These are phyloP conservation scores for Platysteira castanea DNA, from an alignment of 2,113 vertebrate genomes.

Conservation along the genomic window DNA sequence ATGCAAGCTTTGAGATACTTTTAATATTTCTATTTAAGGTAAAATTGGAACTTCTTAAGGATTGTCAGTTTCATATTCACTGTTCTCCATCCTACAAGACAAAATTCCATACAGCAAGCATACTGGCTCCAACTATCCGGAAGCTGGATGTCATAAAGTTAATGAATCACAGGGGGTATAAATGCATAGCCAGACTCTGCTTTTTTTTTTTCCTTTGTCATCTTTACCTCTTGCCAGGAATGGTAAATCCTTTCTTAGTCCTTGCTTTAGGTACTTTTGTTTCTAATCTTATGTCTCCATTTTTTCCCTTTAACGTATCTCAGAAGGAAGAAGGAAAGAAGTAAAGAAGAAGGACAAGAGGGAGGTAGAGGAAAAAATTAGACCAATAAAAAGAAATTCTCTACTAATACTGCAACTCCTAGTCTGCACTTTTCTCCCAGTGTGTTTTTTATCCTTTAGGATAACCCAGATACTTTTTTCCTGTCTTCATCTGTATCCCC, in stretches of 20 bases:
- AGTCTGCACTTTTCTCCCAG: too few relatives aligned
- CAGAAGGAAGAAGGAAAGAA: slow-evolving; percentile 60
- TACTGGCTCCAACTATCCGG: slow-evolving; percentile 25
- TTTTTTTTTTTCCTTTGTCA: background rate
- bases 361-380: slow-evolving; percentile 31
- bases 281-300: slow-evolving; percentile 63
- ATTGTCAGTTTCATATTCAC: slow-evolving; percentile 20
- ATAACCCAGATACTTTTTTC: background rate
- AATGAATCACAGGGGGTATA: slow-evolving; percentile 61
- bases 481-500: background rate
- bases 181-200: slow-evolving; percentile 17
- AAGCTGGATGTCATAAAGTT: slow-evolving; percentile 18
- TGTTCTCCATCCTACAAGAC: slow-evolving; percentile 64
- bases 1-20: background rate
- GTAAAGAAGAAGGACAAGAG: slow-evolving; percentile 57
- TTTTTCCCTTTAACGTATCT: slow-evolving; percentile 47
- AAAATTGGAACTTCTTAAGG: slow-evolving; percentile 1
- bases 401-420: background rate
- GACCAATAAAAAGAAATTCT: background rate
- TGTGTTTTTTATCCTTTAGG: background rate
- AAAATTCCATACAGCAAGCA: slow-evolving; percentile 74
- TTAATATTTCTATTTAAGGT: background rate
- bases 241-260: background rate
- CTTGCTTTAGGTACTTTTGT: slow-evolving; percentile 25
- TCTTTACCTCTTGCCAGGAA: slow-evolving; percentile 18